These are phyloP conservation scores for Microcebus ravelobensis DNA, from an alignment of 2,113 vertebrate species.

Conservation along the genomic window DNA sequence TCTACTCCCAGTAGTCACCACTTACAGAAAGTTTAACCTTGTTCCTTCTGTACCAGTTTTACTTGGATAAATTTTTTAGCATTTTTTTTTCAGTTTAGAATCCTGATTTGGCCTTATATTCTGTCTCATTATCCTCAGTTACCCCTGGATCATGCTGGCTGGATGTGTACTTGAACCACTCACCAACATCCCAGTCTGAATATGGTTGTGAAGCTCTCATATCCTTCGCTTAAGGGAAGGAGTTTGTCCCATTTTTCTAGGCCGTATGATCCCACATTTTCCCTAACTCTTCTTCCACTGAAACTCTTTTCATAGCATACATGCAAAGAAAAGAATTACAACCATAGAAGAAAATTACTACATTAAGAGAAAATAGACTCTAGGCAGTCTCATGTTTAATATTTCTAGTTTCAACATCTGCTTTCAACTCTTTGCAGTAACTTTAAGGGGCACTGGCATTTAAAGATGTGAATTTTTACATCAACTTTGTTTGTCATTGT, in stretches of 20 bases:
- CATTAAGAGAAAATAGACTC: neutral
- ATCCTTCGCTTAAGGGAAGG: neutral
- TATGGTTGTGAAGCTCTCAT: neutral
- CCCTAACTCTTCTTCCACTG: neutral
- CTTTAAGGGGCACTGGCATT: neutral
- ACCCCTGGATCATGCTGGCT: rapidly evolving
- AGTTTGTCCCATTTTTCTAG: neutral
- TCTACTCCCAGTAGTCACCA: neutral
- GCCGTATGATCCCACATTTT: neutral
- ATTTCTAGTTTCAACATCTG: neutral
- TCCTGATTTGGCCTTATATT: neutral
- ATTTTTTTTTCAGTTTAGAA: neutral
- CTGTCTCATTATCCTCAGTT: neutral
- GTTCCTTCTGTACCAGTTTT: neutral
- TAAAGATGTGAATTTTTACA: neutral
- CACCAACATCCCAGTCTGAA: neutral
- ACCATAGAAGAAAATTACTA: neutral
- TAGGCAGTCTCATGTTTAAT: neutral
- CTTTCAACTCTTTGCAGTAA: neutral
- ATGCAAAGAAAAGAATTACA: neutral
- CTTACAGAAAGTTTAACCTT: neutral
- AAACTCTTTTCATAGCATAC: neutral
- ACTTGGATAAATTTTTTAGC: neutral
- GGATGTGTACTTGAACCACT: neutral
- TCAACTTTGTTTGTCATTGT: neutral